Evolutionary conservation across 2,888 invertebrate species (phyloP).

Genomic region (Caenorhabditis japonica): DNA sequence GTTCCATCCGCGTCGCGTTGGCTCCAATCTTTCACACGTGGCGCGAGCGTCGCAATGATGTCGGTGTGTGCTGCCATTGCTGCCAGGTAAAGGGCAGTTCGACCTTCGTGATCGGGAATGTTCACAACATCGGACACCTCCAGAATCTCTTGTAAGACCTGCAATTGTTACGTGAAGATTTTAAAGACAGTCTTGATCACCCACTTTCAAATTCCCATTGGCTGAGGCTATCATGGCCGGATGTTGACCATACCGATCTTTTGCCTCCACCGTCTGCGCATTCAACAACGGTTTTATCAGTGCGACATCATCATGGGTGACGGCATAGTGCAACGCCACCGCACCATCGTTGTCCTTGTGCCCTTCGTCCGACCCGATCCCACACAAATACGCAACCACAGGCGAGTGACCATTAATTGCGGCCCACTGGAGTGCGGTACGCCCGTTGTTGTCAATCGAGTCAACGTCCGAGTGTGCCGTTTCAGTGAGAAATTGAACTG

Average conservation of each 20-base stretch:
- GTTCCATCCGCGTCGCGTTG: slow-evolving; percentile 61
- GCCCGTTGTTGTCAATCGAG: slow-evolving; percentile 62
- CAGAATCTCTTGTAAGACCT: slow-evolving; percentile 26
- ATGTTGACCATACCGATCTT: slow-evolving; percentile 62
- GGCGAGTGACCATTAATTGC: slow-evolving; percentile 61
- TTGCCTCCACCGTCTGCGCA: slow-evolving; percentile 55
- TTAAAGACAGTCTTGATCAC: not conserved
- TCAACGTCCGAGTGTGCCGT: slow-evolving; percentile 59
- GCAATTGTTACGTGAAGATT: not conserved
- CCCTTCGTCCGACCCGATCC: slow-evolving; percentile 64
- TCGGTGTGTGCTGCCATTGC: slow-evolving; percentile 85
- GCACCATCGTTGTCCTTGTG: slow-evolving; percentile 69
- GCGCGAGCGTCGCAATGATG: slow-evolving; percentile 45
- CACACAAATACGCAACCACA: slow-evolving; percentile 60
- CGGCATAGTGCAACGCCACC: slow-evolving; percentile 65
- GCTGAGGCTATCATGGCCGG: slow-evolving; percentile 62
- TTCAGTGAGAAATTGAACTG: slow-evolving; percentile 54
- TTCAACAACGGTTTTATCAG: slow-evolving; percentile 56
- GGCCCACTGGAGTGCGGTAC: slow-evolving; percentile 66
- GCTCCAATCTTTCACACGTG: slow-evolving; percentile 50
- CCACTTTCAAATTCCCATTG: slow-evolving; percentile 55
- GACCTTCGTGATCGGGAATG: slow-evolving; percentile 84
- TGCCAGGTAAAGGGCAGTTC: slow-evolving; percentile 82
- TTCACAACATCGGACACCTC: slow-evolving; percentile 44
- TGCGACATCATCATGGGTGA: slow-evolving; percentile 50